Evolutionary conservation across 1,140 invertebrate genomes (phyloP), one percentile per base, ranked within the genome.

Genomic region (Zaprionus vittiger): DNA sequence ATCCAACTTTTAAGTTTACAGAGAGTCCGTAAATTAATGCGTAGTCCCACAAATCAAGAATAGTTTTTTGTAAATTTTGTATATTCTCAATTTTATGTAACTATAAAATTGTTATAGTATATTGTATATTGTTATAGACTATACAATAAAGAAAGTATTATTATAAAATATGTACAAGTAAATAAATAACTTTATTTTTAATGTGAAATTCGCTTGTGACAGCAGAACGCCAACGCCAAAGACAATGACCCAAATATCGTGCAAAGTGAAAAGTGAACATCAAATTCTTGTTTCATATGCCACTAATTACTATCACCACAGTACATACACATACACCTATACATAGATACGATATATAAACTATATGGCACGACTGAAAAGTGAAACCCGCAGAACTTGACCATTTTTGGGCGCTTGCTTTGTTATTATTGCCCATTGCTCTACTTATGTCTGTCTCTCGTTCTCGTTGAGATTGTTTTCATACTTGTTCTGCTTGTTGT

Each of bases 351-450:
- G 2, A 47, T 47, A 7, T 20, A 47, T 47, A 17, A 44, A 6
- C 41, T 44, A 44, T 44, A 44, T 44, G 4, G n/a, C 7, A 17
- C 20, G 38, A n/a, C 20, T 73, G 72, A 73, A 87, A 87, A 87
- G 84, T 87, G 84, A 87, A 87, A 87, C 78, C 70, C 59, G 77
- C 57, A 81, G 78, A 87, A 76, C 84, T 77, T 62, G 70, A 28
- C 14, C 74, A 78, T 70, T 89, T 80, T 56, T 44, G 44, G 24
- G 31, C 26, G 44, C 54, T 83, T 73, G 69, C 59, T 71, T 85
- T 77, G 67, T 72, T 80, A 77, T 84, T 81, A 67, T 75, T 83
- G 63, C 71, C 67, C 73, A 87, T 78, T 87, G 83, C 81, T 87
- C 83, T 77, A 89, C 67, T 86, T 86, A 41, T 59, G 73, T 68